phyloP scores from a whole-genome alignment of 2,113 vertebrate genomes.

The Dasyprocta punctata region DNA sequence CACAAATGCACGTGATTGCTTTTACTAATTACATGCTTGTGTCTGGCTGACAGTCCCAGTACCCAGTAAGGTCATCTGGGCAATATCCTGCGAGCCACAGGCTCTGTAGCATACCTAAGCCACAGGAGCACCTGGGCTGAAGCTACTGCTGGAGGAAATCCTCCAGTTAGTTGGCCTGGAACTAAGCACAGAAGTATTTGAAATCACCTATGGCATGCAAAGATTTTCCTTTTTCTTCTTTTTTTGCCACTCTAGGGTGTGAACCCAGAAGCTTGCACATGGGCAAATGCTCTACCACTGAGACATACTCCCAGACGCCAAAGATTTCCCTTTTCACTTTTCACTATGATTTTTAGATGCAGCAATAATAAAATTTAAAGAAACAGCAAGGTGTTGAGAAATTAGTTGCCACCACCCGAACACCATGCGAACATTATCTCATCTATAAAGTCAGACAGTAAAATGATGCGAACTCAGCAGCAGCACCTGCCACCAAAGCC shows the following conservation, averaged over 20 bases:
- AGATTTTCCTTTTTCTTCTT: background rate
- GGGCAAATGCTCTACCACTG: background rate
- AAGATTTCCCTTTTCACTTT: background rate
- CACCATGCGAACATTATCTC: background rate
- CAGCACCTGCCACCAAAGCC: background rate
- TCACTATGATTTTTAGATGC: background rate
- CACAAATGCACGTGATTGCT: background rate
- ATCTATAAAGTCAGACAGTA: background rate
- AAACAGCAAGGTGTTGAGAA: background rate
- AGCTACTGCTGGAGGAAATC: background rate
- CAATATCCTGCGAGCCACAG: background rate
- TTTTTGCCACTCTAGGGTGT: background rate
- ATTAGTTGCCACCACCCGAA: background rate
- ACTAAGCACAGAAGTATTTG: background rate
- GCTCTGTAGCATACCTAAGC: background rate
- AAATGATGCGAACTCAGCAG: too few relatives aligned
- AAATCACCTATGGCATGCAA: background rate
- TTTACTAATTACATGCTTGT: background rate
- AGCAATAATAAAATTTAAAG: background rate
- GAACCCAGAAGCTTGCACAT: background rate
- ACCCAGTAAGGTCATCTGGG: too few relatives aligned
- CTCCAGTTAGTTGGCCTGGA: rapidly evolving
- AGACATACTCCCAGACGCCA: background rate
- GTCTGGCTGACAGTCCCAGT: background rate
- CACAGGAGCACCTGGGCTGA: background rate